A percentile compares a stretch with the other conserved stretches of the same genome.
Conservation (phyloP, 2,797 vertebrate genomes). For the Sphenopsis melanotis region DNA sequence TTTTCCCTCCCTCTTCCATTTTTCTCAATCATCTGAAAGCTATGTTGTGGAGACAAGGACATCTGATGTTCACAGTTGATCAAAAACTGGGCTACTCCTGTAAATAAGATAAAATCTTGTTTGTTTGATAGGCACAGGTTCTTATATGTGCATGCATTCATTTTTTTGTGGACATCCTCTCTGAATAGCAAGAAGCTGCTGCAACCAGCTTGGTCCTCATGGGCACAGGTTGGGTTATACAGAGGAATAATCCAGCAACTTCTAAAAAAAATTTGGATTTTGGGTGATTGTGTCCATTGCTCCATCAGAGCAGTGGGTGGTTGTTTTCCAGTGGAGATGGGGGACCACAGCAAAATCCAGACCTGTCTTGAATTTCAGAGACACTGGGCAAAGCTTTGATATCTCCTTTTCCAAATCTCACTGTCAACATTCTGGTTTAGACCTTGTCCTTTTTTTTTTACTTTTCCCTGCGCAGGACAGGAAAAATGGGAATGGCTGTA, state of each 20-base stretch:
- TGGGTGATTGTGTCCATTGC: not conserved
- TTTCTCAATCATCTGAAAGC: not conserved
- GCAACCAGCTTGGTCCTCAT: not conserved
- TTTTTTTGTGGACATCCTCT: not conserved
- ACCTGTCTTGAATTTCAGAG: not conserved
- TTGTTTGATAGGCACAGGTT: not conserved
- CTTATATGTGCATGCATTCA: not conserved
- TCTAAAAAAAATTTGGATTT: not conserved
- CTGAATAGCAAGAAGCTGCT: not conserved
- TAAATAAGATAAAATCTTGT: not conserved
- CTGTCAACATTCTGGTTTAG: not conserved
- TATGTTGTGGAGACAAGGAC: not conserved
- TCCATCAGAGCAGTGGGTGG: rapidly evolving
- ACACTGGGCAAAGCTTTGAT: not conserved
- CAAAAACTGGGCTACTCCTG: not conserved
- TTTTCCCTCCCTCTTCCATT: not conserved
- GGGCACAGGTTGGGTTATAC: not conserved
- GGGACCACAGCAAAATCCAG: not conserved
- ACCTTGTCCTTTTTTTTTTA: not conserved
- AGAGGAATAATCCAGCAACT: not conserved
- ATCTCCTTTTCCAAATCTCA: not conserved
- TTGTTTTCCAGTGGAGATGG: not conserved
- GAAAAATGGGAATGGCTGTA: not conserved
- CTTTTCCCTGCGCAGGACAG: not conserved
- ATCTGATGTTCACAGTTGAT: not conserved